Conservation (phyloP, 2,113 vertebrate genomes). For the Hemiscyllium ocellatum region DNA sequence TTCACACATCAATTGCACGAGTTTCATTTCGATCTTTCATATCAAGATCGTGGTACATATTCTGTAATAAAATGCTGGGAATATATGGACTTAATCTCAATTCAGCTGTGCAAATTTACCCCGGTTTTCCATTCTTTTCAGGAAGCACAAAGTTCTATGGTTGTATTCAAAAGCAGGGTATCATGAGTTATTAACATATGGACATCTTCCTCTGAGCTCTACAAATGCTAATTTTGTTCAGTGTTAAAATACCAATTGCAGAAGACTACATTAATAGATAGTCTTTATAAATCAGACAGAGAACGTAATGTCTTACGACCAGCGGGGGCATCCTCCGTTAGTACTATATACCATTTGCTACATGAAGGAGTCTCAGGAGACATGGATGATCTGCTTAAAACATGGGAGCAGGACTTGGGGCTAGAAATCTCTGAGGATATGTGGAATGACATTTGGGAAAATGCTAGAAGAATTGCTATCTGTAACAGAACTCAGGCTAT, state of each 20-base stretch:
- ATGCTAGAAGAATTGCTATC: too few species aligned
- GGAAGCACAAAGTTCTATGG: neutral
- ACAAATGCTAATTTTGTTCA: neutral
- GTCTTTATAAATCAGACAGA: too few species aligned
- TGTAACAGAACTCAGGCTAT: too few species aligned
- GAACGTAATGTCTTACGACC: too few species aligned
- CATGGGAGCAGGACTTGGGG: too few species aligned
- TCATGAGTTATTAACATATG: neutral
- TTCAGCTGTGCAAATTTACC: neutral
- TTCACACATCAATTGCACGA: neutral
- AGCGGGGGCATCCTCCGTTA: too few species aligned
- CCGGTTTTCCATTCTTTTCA: neutral
- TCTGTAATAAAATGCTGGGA: neutral
- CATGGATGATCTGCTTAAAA: too few species aligned
- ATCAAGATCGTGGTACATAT: neutral
- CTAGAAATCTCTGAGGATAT: too few species aligned
- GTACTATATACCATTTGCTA: too few species aligned
- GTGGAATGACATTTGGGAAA: too few species aligned
- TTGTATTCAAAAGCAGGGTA: neutral
- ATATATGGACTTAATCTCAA: neutral
- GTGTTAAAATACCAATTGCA: neutral
- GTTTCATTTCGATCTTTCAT: neutral
- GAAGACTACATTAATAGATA: too few species aligned
- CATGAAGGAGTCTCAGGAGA: too few species aligned
- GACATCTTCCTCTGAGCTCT: neutral